A percentile compares a stretch with the other conserved stretches of the same genome.
Evolutionary conservation across 2,797 vertebrate genomes (phyloP).

Genomic region (Odontamblyopus rebecca): DNA sequence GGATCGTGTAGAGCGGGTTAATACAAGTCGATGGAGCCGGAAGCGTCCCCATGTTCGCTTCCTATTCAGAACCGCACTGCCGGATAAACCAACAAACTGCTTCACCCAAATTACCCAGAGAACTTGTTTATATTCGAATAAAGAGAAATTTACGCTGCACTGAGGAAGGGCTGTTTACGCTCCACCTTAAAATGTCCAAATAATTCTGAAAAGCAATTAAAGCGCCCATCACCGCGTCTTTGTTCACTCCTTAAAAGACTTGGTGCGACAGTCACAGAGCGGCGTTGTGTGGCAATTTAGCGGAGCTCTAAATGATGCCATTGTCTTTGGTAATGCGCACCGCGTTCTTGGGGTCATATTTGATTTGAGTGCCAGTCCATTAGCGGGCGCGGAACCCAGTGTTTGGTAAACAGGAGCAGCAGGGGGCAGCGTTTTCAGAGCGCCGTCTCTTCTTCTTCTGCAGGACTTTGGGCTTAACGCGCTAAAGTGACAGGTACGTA

Average conservation of each 20-base stretch:
- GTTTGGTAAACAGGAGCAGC: constrained; percentile 97
- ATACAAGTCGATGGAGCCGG: no score
- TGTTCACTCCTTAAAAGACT: constrained; percentile 81
- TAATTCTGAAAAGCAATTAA: constrained; percentile 10
- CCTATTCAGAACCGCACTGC: no score
- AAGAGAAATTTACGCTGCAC: neutral
- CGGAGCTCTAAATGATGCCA: constrained; percentile 79
- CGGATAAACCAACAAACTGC: neutral
- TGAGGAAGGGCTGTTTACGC: neutral
- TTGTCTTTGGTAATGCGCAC: constrained; percentile 87
- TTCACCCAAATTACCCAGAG: neutral
- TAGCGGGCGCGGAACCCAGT: constrained; percentile 82
- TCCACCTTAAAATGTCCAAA: constrained; percentile 34
- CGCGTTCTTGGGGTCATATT: constrained; percentile 91
- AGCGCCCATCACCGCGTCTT: constrained; percentile 19
- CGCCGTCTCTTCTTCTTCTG: constrained; percentile 74
- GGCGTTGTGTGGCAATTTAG: constrained; percentile 86
- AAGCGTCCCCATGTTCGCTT: no score
- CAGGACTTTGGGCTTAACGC: constrained; percentile 84
- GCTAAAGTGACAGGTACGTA: constrained; percentile 90
- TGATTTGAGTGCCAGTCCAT: constrained; percentile 95
- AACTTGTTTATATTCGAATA: neutral
- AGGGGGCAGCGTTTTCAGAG: constrained; percentile 84
- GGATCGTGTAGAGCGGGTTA: no score
- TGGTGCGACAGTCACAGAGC: constrained; percentile 82